phyloP scores from a whole-genome alignment of 2,797 vertebrate species.

The Trachops cirrhosus region DNA sequence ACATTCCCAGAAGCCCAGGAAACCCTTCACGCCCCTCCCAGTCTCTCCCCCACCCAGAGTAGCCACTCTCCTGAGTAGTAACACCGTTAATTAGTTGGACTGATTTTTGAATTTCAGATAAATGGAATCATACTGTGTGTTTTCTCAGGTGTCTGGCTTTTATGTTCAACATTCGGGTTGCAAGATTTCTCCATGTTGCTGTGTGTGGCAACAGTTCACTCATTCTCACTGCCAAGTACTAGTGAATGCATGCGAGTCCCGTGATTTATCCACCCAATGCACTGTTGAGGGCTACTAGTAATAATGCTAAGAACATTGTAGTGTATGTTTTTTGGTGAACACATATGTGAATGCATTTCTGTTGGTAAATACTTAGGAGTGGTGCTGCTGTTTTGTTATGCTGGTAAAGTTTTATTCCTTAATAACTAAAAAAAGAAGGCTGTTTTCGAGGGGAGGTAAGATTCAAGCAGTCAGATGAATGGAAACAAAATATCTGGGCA shows the following conservation, averaged over 20 bases:
- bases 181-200: neutral
- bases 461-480: neutral
- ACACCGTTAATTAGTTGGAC: neutral
- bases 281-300: neutral
- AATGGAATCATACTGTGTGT: neutral
- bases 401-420: neutral
- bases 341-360: neutral
- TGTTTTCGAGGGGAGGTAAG: neutral
- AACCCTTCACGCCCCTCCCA: neutral
- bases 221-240: neutral
- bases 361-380: neutral
- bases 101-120: neutral
- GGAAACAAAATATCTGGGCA: conserved; percentile 8
- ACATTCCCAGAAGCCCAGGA: neutral
- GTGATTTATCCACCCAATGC: neutral
- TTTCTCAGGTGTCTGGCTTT: neutral
- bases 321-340: neutral
- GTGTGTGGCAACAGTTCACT: neutral
- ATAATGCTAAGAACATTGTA: too few species aligned
- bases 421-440: neutral
- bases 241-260: neutral
- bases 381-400: neutral
- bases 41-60: neutral
- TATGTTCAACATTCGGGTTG: neutral
- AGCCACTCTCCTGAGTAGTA: neutral